Evolutionary conservation across 2,113 vertebrate genomes (phyloP), one percentile per base, ranked within the genome.

Genomic region (Desmodus rotundus): DNA sequence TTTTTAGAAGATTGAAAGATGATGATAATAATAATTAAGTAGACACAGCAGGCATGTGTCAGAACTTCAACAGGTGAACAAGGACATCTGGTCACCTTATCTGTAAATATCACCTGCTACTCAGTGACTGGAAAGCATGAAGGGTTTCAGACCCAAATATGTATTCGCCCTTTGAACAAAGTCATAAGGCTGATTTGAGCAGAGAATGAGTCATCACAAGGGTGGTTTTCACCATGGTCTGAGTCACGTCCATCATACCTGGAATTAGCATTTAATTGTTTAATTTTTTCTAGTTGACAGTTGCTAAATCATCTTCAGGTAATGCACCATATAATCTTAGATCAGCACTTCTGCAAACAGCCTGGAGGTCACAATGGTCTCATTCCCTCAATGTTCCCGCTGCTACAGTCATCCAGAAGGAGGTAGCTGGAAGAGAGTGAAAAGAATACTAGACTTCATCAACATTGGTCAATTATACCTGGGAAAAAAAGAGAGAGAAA

Each of bases 281-380:
- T 76, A 47, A 47, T 28, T 76, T 54, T 89, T 65, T 5, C 33
- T 87, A 20, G 11, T 89, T 93, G 36, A 65, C 36, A 38, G 38
- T 90, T 19, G 70, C 8, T 78, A 85, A 90, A 7, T 63, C 28
- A 73, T 76, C 52, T 50, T 89, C 31, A 86, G n/a, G 56, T 58
- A 38, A 58, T 24, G 0, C 11, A 36, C n/a, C 61, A 17, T 16
- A 43, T 63, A 54, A 36, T 74, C 73, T 74, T 70, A 68, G 16
- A 43, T 26, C 33, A 61, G 83, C 16, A 26, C 19, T 82, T 82
- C 31, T 96, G 22, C 7, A 78, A 96, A 89, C 2, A 91, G 36
- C 15, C 45, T 45, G 22, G 17, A 81, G 19, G 0, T 77, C 20
- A 72, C 28, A 41, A 36, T 5, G 4, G 1, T 82, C 24, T 94